phyloP scores from a whole-genome alignment of 2,113 vertebrate genomes.

The Elephantulus edwardii region DNA sequence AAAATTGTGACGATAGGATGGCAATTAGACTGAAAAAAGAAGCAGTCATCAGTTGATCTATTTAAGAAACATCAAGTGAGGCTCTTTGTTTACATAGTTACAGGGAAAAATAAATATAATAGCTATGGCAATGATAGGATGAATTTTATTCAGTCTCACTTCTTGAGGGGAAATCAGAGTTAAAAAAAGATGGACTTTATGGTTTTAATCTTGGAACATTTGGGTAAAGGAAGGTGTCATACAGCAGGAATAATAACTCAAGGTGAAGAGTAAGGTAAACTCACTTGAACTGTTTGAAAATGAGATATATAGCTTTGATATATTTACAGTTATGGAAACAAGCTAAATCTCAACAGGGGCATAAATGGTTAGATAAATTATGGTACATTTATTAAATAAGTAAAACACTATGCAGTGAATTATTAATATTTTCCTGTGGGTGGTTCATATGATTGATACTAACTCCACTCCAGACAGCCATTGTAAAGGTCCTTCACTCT shows the following conservation, averaged over 20 bases:
- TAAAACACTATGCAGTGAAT: background rate
- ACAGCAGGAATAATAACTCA: background rate
- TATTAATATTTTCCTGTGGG: background rate
- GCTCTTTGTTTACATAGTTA: background rate
- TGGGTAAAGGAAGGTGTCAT: background rate
- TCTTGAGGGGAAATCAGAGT: background rate
- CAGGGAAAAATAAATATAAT: background rate
- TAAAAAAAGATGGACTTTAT: background rate
- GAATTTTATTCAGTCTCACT: background rate
- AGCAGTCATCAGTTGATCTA: background rate
- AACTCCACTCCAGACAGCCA: background rate
- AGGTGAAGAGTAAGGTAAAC: background rate
- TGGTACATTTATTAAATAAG: conserved; percentile 21
- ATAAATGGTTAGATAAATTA: conserved; percentile 27
- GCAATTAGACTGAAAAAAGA: background rate
- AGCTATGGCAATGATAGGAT: background rate
- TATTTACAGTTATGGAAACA: conserved; percentile 32
- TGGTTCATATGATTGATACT: background rate
- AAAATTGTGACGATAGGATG: background rate
- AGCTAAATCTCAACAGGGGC: conserved; percentile 6
- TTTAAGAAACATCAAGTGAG: background rate
- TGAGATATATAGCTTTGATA: background rate
- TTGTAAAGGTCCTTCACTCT: background rate
- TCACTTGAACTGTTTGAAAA: conserved; percentile 10
- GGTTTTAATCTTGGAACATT: background rate